Evolutionary conservation across 64 coral and sea anemone species (phyloP).

Genomic region (Pocillopora damicornis): DNA sequence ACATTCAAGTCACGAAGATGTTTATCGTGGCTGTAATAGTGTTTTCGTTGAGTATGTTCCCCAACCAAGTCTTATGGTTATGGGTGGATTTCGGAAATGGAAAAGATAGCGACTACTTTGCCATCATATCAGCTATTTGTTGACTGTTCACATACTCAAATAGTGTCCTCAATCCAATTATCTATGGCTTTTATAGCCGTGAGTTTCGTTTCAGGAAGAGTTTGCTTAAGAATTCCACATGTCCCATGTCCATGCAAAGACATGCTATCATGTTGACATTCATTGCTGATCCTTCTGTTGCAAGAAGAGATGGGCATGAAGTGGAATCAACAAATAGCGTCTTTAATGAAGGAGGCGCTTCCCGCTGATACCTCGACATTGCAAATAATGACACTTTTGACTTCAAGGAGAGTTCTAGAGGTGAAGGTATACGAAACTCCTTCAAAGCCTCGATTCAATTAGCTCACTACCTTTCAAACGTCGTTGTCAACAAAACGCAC

Average conservation of each 20-base stretch:
- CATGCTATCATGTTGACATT: too few relatives aligned
- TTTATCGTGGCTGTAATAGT: conserved; percentile 65
- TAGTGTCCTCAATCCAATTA: conserved; percentile 70
- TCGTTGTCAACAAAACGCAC: too few relatives aligned
- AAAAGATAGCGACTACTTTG: conserved; percentile 33
- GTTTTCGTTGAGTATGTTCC: conserved; percentile 78
- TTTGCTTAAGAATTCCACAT: background rate
- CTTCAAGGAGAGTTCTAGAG: too few relatives aligned
- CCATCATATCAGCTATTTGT: conserved; percentile 50
- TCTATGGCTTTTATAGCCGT: conserved; percentile 56
- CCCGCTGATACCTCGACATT: too few relatives aligned
- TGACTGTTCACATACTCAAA: conserved; percentile 77
- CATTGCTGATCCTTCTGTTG: too few relatives aligned
- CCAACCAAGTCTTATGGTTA: conserved; percentile 77
- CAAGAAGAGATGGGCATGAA: too few relatives aligned
- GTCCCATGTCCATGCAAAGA: background rate
- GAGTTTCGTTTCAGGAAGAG: conserved; percentile 1
- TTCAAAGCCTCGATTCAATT: too few relatives aligned
- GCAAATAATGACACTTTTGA: too few relatives aligned
- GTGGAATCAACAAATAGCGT: too few relatives aligned
- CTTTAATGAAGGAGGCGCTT: too few relatives aligned
- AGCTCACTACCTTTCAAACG: too few relatives aligned
- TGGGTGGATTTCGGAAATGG: conserved; percentile 70
- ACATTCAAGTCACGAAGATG: conserved; percentile 71
- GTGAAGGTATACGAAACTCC: too few relatives aligned